phyloP scores from a whole-genome alignment of 2,113 vertebrate genomes.

The Catagonus wagneri region DNA sequence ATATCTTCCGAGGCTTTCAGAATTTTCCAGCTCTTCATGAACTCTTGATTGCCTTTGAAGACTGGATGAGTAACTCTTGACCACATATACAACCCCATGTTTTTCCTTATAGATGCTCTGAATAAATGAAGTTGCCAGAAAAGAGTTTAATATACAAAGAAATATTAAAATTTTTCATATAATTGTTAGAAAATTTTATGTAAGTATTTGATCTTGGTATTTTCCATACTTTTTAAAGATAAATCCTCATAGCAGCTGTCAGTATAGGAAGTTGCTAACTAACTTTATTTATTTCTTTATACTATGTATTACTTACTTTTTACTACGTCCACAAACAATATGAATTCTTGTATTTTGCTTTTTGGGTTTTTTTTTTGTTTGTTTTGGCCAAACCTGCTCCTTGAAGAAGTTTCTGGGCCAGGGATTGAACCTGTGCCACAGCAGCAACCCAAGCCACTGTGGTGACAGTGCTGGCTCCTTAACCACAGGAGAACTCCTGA shows the following conservation, averaged over 20 bases:
- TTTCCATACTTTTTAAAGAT: background rate
- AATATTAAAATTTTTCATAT: background rate
- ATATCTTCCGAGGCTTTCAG: background rate
- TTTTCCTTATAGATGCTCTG: background rate
- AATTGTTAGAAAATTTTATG: background rate
- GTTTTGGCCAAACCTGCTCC: background rate
- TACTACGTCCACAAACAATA: background rate
- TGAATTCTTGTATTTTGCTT: background rate
- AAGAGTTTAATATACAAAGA: background rate
- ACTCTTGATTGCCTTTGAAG: background rate
- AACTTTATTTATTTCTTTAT: background rate
- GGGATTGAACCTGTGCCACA: no score
- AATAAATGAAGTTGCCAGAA: constrained; percentile 11
- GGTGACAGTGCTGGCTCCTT: no score
- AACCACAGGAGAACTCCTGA: background rate
- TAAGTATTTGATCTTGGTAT: background rate
- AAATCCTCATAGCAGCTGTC: background rate
- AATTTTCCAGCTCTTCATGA: constrained; percentile 16
- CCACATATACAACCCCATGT: background rate
- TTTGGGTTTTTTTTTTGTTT: background rate
- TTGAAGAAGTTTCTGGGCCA: no score
- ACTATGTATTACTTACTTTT: background rate
- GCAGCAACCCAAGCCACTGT: no score
- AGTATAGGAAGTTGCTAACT: background rate
- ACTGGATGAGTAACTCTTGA: background rate